Evolutionary conservation across 2,797 vertebrate species (phyloP).

Genomic region (Coranthus polyacanthus): DNA sequence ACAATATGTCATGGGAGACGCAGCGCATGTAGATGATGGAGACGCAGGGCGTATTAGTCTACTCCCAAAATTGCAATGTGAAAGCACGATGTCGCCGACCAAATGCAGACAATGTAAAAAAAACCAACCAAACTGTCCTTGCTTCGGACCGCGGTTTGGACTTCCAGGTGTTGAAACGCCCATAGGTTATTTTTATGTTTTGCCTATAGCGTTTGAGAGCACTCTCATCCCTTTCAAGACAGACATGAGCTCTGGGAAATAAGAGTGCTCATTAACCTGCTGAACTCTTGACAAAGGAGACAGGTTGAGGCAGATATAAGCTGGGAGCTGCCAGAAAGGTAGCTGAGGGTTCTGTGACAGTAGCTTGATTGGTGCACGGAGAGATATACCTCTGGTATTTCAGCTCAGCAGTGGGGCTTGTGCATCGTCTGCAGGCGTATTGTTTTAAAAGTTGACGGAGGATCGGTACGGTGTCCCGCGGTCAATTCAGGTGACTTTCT

Average conservation of each 20-base stretch:
- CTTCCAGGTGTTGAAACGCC: no score
- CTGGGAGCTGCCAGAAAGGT: slow-evolving; percentile 60
- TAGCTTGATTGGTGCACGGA: slow-evolving; percentile 60
- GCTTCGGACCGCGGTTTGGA: no score
- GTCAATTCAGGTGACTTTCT: slow-evolving; percentile 1
- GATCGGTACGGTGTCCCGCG: no score
- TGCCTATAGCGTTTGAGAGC: background rate
- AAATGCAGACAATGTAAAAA: no score
- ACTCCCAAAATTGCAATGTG: no score
- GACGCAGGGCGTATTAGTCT: no score
- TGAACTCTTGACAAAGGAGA: slow-evolving; percentile 73
- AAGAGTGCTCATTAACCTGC: slow-evolving; percentile 74
- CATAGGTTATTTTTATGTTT: no score
- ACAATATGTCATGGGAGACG: no score
- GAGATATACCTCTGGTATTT: slow-evolving; percentile 55
- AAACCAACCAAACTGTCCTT: no score
- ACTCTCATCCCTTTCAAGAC: slow-evolving; percentile 14
- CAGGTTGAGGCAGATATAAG: slow-evolving; percentile 72
- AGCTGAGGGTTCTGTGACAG: slow-evolving; percentile 63
- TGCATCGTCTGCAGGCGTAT: slow-evolving; percentile 29
- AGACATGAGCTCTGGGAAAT: slow-evolving; percentile 47
- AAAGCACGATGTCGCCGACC: no score
- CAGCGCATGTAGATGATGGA: no score
- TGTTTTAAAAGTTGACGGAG: slow-evolving; percentile 39
- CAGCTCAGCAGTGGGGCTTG: slow-evolving; percentile 28